A percentile compares a stretch with the other conserved stretches of the same genome.
Conservation (phyloP, 1,140 invertebrate species). For the Goniozus legneri region DNA sequence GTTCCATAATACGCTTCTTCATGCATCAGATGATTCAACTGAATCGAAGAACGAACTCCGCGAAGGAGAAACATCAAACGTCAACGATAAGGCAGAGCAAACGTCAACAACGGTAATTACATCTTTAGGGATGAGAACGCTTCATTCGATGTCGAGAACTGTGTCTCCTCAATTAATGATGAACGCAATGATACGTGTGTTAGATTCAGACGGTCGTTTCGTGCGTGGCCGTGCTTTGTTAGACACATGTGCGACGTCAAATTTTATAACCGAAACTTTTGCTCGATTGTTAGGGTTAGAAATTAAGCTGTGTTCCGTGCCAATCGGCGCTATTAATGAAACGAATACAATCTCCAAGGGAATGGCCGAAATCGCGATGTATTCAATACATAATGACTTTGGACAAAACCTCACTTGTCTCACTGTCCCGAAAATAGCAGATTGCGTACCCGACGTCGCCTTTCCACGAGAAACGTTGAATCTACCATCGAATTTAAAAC, state of each 20-base stretch:
- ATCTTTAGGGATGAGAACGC: too few relatives aligned
- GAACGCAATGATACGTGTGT: not conserved
- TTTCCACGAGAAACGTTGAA: not conserved
- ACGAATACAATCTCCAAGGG: not conserved
- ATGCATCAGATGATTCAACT: too few relatives aligned
- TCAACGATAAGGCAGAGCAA: too few relatives aligned
- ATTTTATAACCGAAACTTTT: not conserved
- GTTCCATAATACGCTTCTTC: too few relatives aligned
- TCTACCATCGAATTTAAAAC: conserved; percentile 1
- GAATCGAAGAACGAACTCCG: too few relatives aligned
- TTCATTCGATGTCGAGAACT: not conserved
- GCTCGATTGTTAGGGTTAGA: not conserved
- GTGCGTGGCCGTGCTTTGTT: not conserved
- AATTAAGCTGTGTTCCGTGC: not conserved
- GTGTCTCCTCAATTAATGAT: not conserved
- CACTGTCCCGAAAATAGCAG: not conserved
- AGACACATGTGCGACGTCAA: not conserved
- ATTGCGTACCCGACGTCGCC: not conserved
- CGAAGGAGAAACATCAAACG: too few relatives aligned
- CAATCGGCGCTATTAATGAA: not conserved
- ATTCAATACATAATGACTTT: not conserved
- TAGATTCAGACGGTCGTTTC: not conserved
- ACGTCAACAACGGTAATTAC: too few relatives aligned
- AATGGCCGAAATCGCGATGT: not conserved
- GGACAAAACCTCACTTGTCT: not conserved